Evolutionary conservation across 2,797 vertebrate species (phyloP), one percentile per base, ranked within the genome.

Genomic region (Enoplosus armatus): DNA sequence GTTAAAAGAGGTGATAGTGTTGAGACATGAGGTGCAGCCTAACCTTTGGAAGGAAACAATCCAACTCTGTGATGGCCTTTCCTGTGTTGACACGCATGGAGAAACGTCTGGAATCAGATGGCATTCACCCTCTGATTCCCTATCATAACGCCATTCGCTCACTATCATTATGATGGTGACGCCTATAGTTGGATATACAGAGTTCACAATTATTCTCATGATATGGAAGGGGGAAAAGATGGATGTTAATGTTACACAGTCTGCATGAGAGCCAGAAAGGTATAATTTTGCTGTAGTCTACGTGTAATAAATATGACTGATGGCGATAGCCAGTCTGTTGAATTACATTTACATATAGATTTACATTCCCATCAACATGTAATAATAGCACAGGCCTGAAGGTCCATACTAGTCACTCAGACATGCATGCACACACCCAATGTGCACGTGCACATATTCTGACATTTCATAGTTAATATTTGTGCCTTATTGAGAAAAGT

Each of bases 41-140:
- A 94, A 95, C 95, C 94, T 95, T 95, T 94, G 71, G 80, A 89
- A 87, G 91, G 90, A 92, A 92, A 93, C 88, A 94, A 94, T 94
- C 85, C 88, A 85, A 82, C 83, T 84, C 75, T 79, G 79, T 91
- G 93, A 95, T 95, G 95, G 94, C 93, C 94, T 95, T 96, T 95
- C 74, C 84, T 85, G 70, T 85, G 79, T 82, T 92, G 93, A 95
- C 94, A 95, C 90, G 94, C 94, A 93, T 95, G 94, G 92, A 85
- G 88, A 94, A 90, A 69, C 92, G 86, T 84, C 79, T 74, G 61
- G 87, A 92, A 94, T 94, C 92, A 95, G 94, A 94, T 95, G 94
- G 91, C 93, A 93, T 95, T 95, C 94, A 94, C 79, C 79, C 75
- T 70, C 85, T 85, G 87, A 94, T 93, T 94, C 87, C 60, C 85